These are phyloP conservation scores for Holotrichia oblita DNA, from an alignment of 1,140 invertebrate genomes.

Conservation along the genomic window DNA sequence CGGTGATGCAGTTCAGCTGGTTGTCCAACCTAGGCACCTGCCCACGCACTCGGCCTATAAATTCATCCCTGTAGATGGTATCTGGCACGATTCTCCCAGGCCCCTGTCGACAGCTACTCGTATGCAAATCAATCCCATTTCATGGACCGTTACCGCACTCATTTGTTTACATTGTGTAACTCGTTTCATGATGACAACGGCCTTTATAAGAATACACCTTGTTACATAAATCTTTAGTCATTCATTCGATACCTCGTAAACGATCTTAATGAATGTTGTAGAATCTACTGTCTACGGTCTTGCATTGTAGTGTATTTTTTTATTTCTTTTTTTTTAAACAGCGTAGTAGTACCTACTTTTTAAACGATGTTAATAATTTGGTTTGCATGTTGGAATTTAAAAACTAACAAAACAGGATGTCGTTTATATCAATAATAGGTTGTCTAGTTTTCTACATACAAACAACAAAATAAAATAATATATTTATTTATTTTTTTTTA, in stretches of 20 bases:
- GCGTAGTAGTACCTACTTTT: too few species aligned
- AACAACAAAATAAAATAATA: too few species aligned
- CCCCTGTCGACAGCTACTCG: slow-evolving; percentile 45
- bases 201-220: slow-evolving; percentile 35
- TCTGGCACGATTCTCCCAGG: slow-evolving; percentile 38
- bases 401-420: too few species aligned
- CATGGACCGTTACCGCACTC: slow-evolving; percentile 40
- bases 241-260: background rate
- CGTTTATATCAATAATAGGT: too few species aligned
- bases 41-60: slow-evolving; percentile 49
- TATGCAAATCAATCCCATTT: slow-evolving; percentile 46
- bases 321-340: background rate
- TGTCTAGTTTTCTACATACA: too few species aligned
- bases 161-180: slow-evolving; percentile 41
- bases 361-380: too few species aligned
- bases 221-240: slow-evolving; percentile 37
- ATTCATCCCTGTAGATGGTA: slow-evolving; percentile 48
- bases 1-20: slow-evolving; percentile 30
- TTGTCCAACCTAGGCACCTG: slow-evolving; percentile 43
- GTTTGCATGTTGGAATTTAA: too few species aligned
- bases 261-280: slow-evolving; percentile 12
- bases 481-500: too few species aligned
- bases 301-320: background rate
- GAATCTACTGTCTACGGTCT: background rate
- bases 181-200: slow-evolving; percentile 35